Base-by-base conservation (phyloP, 2,113 vertebrate genomes). In the Pachyramphus minor region DNA sequence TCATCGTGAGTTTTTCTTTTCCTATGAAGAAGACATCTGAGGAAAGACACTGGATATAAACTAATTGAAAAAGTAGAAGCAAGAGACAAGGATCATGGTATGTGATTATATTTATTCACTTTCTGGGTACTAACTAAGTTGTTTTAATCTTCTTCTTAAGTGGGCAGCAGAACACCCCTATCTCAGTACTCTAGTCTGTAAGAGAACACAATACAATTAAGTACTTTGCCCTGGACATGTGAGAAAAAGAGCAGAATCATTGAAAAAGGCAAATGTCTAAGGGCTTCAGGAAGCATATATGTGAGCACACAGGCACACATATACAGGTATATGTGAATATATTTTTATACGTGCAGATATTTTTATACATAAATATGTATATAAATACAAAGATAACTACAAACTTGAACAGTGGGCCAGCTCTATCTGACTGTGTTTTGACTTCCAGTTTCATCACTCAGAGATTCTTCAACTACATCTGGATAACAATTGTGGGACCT, bases 121-220 rank as follows among this genome's bases (percentile, higher is more conserved):
- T 74, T 74, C 12, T n/a, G 27, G 11, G 5, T 72, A 52, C 3
- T 45, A 41, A 47, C 1, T 49, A 59, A 42, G 5, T 78, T 84
- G 8, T 59, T 71, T 81, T 59, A 78, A 35, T 59, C 14, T 6
- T 56, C 27, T 68, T 55, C 18, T 60, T 74, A 41, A 30, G 28
- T 4, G 9, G 20, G 12, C 12, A 82, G 30, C 0, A 0, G 39
- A 59, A 84, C 78, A 35, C 5, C 5, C 5, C 4, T 1, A 10
- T 67, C 27, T 52, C n/a, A 59, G 7, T 33, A 41, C 27, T 33
- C 3, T 3, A n/a, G 7, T 37, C 30, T 79, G 28, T 90, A n/a
- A 42, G 47, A 49, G 8, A 77, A 11, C 13, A 53, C 12, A 58
- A 45, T 8, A 37, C 6, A 62, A 23, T 50, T 50, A 23, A 14